Evolutionary conservation across 2,888 invertebrate genomes (phyloP).

Genomic region (Podotricha telesiphe): DNA sequence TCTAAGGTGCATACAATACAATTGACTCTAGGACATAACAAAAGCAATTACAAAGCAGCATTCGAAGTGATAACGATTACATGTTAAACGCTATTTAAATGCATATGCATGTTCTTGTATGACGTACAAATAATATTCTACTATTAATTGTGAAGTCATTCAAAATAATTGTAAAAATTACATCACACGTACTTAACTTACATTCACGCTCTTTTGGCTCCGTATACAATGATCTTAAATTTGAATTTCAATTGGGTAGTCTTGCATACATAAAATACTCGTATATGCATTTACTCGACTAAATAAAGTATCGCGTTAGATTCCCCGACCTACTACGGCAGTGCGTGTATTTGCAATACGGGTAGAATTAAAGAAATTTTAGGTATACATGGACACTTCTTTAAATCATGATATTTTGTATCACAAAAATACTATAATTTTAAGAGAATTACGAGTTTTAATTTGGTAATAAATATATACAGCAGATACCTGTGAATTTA

Average conservation of each 20-base stretch:
- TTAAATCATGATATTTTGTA: background rate
- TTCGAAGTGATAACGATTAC: slow-evolving; percentile 12
- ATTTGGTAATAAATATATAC: no score
- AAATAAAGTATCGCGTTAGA: no score
- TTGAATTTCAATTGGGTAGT: no score
- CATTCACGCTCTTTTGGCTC: background rate
- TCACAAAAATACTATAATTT: no score
- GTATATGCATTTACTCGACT: background rate
- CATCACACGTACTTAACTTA: background rate
- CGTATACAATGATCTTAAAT: background rate
- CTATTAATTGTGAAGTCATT: slow-evolving; percentile 9
- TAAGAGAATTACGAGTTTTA: no score
- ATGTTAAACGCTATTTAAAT: slow-evolving; percentile 20
- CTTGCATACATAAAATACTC: background rate
- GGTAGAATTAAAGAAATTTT: no score
- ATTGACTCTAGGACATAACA: background rate
- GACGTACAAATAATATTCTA: slow-evolving; percentile 1
- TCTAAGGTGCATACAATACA: background rate
- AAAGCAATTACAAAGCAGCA: slow-evolving; percentile 12
- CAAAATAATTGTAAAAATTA: slow-evolving; percentile 9
- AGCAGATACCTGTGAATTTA: background rate
- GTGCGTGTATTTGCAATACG: no score
- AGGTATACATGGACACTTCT: no score
- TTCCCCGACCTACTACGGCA: no score
- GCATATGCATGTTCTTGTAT: slow-evolving; percentile 7